phyloP scores from a whole-genome alignment of 2,113 vertebrate genomes.

The Gobiocypris rarus region DNA sequence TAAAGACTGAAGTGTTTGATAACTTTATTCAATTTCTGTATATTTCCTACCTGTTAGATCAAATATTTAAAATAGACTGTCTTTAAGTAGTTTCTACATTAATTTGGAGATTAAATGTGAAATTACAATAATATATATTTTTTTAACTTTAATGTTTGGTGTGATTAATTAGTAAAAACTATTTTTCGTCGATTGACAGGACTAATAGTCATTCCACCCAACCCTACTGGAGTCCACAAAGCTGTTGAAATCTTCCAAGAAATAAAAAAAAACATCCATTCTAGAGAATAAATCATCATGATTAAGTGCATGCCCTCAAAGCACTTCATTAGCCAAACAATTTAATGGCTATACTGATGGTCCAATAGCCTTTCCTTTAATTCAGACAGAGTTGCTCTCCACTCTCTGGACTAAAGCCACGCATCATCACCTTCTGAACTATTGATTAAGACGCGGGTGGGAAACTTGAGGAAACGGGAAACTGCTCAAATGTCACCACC shows the following conservation, averaged over 20 bases:
- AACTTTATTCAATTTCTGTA: too few relatives aligned
- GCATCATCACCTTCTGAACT: slow-evolving; percentile 36
- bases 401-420: neutral
- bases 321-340: slow-evolving; percentile 31
- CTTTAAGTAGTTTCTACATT: too few relatives aligned
- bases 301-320: slow-evolving; percentile 28
- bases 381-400: neutral
- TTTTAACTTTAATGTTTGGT: too few relatives aligned
- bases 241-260: slow-evolving; percentile 4
- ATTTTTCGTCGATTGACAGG: too few relatives aligned
- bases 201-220: neutral
- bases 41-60: too few relatives aligned
- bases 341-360: neutral
- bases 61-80: too few relatives aligned
- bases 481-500: slow-evolving; percentile 20
- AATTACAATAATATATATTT: too few relatives aligned
- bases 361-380: slow-evolving; percentile 6
- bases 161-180: too few relatives aligned
- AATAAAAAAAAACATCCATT: neutral
- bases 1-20: too few relatives aligned
- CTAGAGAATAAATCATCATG: slow-evolving; percentile 16
- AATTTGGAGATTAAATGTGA: too few relatives aligned
- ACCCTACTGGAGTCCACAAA: neutral
- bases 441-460: slow-evolving; percentile 39
- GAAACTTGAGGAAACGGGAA: slow-evolving; percentile 47